Base-by-base conservation (phyloP, 1,140 invertebrate genomes). In the Armadillidium nasatum region DNA sequence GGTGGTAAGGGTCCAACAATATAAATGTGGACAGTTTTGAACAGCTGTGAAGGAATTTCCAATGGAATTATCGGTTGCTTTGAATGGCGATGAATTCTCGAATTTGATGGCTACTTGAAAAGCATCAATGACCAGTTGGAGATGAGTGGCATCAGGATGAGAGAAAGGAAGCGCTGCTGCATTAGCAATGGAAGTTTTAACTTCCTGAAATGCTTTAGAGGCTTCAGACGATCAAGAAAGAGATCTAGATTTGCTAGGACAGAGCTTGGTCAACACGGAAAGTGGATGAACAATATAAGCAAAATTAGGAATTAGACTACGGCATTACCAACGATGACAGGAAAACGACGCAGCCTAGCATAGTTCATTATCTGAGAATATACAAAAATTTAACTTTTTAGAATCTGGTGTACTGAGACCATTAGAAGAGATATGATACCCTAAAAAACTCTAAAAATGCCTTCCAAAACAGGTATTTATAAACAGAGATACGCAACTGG, bases 281-380 rank as follows among this genome's bases (percentile, higher is more conserved):
- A 76, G 21, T 2, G 23, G 75, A 4, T 19, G 4, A n/a, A 75
- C n/a, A 44, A 66, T 10, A 11, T 0, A 22, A n/a, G 72, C 71
- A 15, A 76, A 44, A 23, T 76, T 45, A 33, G 69, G 69, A 13
- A 76, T 19, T 9, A 76, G 10, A 45, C 45, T 9, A 11, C 71
- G n/a, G n/a, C n/a, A n/a, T 33, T 76, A 76, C 33, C 50, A 44
- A 75, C 19, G 19, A 76, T 73, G 7, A 43, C 74, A 76, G 76
- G 44, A 15, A 76, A 77, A 3, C 21, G 15, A 10, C 44, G 74
- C 0, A 76, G 45, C 0, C 33, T 21, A 44, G 13, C 0, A 50
- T 10, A 43, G 50, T 74, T 43, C 10, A 4, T 76, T 45, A 72
- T 23, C 45, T n/a, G 23, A 7, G 1, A 4, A 75, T 43, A 75